Conservation (phyloP, 2,797 vertebrate genomes). For the Cheirogaleus major region DNA sequence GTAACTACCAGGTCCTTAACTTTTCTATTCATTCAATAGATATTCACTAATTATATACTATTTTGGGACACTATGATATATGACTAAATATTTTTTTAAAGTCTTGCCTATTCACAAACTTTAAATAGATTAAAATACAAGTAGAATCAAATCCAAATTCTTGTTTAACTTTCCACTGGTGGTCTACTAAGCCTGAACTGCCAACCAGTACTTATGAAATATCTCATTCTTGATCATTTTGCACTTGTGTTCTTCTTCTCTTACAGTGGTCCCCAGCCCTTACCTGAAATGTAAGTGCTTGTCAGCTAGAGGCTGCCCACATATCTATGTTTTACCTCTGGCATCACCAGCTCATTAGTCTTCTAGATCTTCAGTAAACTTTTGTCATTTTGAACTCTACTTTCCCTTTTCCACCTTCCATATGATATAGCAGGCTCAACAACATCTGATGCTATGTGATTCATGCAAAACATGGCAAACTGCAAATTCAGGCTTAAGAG, state of each 20-base stretch:
- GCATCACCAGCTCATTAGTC: too few relatives aligned
- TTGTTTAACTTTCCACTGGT: background rate
- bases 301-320: background rate
- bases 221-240: background rate
- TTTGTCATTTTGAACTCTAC: background rate
- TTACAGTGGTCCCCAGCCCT: background rate
- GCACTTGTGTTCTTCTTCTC: background rate
- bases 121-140: background rate
- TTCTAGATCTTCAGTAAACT: background rate
- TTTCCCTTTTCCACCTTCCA: background rate
- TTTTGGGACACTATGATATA: background rate
- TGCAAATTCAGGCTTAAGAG: background rate
- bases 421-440: background rate
- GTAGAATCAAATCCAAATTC: background rate
- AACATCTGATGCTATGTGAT: background rate
- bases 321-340: background rate
- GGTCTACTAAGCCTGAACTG: background rate
- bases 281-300: background rate
- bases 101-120: background rate
- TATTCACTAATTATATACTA: background rate
- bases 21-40: slow-evolving; percentile 4
- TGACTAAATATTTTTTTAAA: background rate
- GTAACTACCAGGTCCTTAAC: background rate
- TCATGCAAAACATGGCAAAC: background rate
- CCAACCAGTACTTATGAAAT: background rate